Evolutionary conservation across 2,113 vertebrate species (phyloP).

Genomic region (Triplophysa dalaica): DNA sequence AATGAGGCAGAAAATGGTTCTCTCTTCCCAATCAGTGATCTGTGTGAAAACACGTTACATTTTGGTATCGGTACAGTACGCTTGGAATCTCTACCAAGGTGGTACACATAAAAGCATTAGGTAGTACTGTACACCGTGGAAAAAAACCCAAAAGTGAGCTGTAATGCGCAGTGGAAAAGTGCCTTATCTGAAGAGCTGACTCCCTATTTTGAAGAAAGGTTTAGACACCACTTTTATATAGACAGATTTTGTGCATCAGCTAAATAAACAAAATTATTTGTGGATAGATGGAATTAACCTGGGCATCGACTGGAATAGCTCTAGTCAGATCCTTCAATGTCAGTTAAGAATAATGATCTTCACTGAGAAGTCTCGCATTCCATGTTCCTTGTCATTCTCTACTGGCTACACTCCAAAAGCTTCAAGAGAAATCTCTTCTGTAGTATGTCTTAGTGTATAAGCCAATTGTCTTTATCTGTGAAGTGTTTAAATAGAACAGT

Average conservation of each 20-base stretch:
- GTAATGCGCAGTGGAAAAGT: no score
- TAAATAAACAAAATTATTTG: no score
- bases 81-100: no score
- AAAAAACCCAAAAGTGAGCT: no score
- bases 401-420: constrained; percentile 17
- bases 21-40: no score
- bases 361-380: not conserved
- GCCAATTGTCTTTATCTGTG: constrained; percentile 1
- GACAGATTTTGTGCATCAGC: no score
- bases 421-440: not conserved
- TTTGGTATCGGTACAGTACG: no score
- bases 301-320: not conserved
- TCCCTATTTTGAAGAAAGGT: not conserved
- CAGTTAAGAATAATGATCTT: constrained; percentile 28
- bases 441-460: not conserved
- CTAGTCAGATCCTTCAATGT: not conserved
- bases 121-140: no score
- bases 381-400: not conserved
- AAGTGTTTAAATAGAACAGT: not conserved
- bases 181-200: no score
- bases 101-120: no score
- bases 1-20: no score
- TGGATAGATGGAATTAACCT: not conserved
- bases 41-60: no score
- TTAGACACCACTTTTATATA: not conserved